A percentile compares a stretch with the other conserved stretches of the same genome.
Evolutionary conservation across 2,797 vertebrate genomes (phyloP).

Genomic region (Pangasius macronema): DNA sequence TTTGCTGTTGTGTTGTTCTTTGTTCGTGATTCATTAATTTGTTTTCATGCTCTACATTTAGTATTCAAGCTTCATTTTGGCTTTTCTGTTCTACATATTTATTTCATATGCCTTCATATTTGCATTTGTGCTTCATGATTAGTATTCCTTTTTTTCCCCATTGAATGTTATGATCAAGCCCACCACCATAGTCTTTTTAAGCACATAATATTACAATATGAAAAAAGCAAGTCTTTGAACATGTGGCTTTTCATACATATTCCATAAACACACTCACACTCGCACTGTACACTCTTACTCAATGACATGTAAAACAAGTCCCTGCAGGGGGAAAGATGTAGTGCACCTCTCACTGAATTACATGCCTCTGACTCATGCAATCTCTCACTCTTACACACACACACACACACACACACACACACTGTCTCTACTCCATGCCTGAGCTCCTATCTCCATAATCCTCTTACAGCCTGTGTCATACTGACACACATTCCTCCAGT

Average conservation of each 20-base stretch:
- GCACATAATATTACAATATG: conserved; percentile 13
- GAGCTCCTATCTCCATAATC: conserved; percentile 69
- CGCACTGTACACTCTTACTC: conserved; percentile 40
- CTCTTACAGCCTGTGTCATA: conserved; percentile 68
- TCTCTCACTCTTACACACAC: conserved; percentile 48
- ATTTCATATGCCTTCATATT: conserved; percentile 21
- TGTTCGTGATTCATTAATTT: conserved; percentile 33
- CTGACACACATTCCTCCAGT: conserved; percentile 64
- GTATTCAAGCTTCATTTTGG: conserved; percentile 35
- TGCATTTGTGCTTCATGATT: conserved; percentile 27
- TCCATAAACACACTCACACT: conserved; percentile 21
- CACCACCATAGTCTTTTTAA: not conserved
- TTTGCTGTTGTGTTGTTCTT: conserved; percentile 17
- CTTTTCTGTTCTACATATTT: conserved; percentile 10
- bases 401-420: conserved; percentile 47
- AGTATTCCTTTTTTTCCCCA: not conserved
- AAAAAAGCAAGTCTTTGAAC: conserved; percentile 8
- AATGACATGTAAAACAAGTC: conserved; percentile 54
- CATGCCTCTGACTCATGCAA: conserved; percentile 49
- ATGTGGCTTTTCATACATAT: conserved; percentile 18
- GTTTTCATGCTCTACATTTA: conserved; percentile 36
- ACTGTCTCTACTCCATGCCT: conserved; percentile 59
- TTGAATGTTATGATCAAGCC: not conserved
- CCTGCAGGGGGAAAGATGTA: conserved; percentile 54
- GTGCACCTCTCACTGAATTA: conserved; percentile 50